phyloP scores from a whole-genome alignment of 2,797 vertebrate genomes.

The Cuniculus paca region DNA sequence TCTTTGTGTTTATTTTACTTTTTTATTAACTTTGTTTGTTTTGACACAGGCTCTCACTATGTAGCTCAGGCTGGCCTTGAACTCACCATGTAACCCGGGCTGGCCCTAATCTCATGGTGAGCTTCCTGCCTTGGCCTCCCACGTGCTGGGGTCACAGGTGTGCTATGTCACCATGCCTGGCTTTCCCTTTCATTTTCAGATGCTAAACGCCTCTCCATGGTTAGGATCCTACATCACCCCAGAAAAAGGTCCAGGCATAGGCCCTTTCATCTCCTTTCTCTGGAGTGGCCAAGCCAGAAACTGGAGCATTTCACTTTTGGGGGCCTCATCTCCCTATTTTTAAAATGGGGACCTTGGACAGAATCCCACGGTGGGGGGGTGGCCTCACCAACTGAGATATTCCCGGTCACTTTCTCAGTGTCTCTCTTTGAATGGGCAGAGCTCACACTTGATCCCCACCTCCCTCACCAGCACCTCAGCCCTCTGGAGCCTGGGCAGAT shows the following conservation, averaged over 20 bases:
- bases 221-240: background rate
- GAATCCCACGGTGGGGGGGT: background rate
- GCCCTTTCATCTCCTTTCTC: background rate
- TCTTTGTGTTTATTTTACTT: background rate
- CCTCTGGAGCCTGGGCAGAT: background rate
- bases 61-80: background rate
- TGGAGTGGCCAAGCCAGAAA: background rate
- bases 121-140: background rate
- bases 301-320: background rate
- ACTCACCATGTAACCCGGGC: background rate
- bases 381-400: background rate
- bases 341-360: background rate
- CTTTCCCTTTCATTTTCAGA: background rate
- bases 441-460: too few relatives aligned
- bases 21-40: background rate
- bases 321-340: background rate
- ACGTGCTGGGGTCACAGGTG: background rate
- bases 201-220: background rate
- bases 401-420: accelerated
- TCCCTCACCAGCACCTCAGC: background rate
- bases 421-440: background rate
- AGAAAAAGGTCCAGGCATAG: background rate
- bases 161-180: background rate
- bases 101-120: background rate
- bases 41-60: background rate